Base-by-base conservation (phyloP, 1,140 invertebrate species). In the Drosophila trapezifrons region DNA sequence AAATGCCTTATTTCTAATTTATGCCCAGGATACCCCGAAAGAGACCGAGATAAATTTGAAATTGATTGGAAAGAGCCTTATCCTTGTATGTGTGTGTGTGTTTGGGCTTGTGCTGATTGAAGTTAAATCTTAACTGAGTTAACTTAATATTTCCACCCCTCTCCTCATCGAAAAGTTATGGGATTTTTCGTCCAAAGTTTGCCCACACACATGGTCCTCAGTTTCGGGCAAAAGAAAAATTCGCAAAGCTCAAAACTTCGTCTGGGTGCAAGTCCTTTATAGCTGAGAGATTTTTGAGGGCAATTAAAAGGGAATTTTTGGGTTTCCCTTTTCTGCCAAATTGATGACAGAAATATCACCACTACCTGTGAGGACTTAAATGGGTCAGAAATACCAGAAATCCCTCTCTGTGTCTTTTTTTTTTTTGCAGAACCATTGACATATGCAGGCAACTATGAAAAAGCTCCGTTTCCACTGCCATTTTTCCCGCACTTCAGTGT, bases 1-100 rank as follows among this genome's bases (percentile, higher is more conserved):
- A 84, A 84, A 74, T 73, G 65, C 72, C 58, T 62, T 66, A 65
- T 80, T 59, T 74, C 56, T 76, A 80, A 84, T 84, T 77, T 74
- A 80, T 73, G 60, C 40, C 54, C 18, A 29, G 12, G 32, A 6
- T 8, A 9, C 40, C 57, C 42, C 42, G 67, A 74, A 65, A 62
- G 59, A 35, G 42, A 29, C 12, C 47, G 29, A 60, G 45, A 63
- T 60, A 76, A 66, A 82, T 83, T 72, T 56, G 37, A 73, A 79
- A 76, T 80, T 79, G 76, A 83, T 79, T 71, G 80, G 49, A 38
- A 32, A 43, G 17, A 27, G 37, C 45, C 52, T 55, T 15, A 57
- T 4, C 25, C 46, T 10, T 35, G 25, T n/a, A 17, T 57, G 27
- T 18, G 15, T 35, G 42, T 51, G 13, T 32, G 51, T 40, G 29